phyloP scores from a whole-genome alignment of 2,113 vertebrate species.

The Rallus limicola region DNA sequence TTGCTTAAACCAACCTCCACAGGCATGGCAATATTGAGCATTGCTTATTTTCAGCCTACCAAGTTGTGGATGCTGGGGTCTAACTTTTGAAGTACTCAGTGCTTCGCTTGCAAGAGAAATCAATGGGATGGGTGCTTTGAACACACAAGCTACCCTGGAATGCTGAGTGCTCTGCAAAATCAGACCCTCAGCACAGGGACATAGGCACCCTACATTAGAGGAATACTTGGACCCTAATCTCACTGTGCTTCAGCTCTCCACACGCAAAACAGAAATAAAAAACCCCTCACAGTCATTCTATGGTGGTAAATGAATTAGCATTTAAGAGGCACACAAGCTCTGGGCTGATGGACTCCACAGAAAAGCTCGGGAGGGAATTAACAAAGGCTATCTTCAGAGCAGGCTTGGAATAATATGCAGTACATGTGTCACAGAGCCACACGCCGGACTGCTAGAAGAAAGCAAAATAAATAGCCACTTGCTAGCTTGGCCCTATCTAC shows the following conservation, averaged over 20 bases:
- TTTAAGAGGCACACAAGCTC: background rate
- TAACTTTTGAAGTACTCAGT: background rate
- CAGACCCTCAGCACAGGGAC: background rate
- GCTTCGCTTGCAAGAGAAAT: background rate
- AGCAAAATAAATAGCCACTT: background rate
- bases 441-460: background rate
- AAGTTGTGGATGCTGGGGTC: background rate
- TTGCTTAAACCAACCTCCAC: background rate
- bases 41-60: background rate
- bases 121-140: background rate
- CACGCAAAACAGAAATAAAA: background rate
- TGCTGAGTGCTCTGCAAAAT: background rate
- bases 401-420: background rate
- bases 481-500: background rate
- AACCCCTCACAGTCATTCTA: background rate
- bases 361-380: conserved; percentile 10
- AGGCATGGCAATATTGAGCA: background rate
- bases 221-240: background rate
- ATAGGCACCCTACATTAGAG: background rate
- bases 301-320: background rate
- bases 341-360: background rate
- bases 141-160: background rate
- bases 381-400: background rate
- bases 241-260: background rate
- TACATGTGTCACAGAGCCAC: background rate